Evolutionary conservation across 2,113 vertebrate species (phyloP), one percentile per base, ranked within the genome.

Genomic region (Verasper variegatus): DNA sequence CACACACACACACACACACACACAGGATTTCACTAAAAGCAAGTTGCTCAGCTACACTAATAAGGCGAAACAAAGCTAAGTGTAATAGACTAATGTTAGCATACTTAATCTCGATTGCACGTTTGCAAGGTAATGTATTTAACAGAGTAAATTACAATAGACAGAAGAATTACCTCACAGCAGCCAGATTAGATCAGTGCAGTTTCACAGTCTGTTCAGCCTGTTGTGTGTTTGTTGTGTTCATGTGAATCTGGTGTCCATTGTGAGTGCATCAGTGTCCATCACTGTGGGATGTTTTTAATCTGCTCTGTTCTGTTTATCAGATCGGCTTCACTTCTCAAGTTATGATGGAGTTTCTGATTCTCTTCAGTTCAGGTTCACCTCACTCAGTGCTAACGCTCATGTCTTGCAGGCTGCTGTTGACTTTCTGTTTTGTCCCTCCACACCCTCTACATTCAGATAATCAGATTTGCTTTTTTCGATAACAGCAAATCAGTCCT

Each of bases 381-480:
- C 26, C 61, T 68, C n/a, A 45, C 60, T 81, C 17, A 12, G 72
- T 45, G 52, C 47, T 31, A 27, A 71, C 52, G 13, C 70, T 62
- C 61, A 77, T 56, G 63, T 69, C 63, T 78, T n/a, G 20, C 23
- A 27, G 45, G 14, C 56, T 42, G 24, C 52, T 17, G 49, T 54
- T 83, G 52, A 54, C 21, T 71, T 84, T 45, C 74, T 56, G 21
- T 40, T 66, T 21, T 66, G 63, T 65, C 18, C 20, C 49, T 47
- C 24, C 61, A 68, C 75, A 67, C 35, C 58, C 31, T 31, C 31
- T 51, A 45, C 13, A 57, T 77, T 80, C 58, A 2, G 40, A 42
- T 42, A 13, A 42, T 42, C 40, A 42, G 18, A 69, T 83, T 75
- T 74, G 65, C 76, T 80, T 45, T 68, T 74, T 88, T 76, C 6